phyloP scores from a whole-genome alignment of 2,888 invertebrate species.

The Electrophaes corylata region DNA sequence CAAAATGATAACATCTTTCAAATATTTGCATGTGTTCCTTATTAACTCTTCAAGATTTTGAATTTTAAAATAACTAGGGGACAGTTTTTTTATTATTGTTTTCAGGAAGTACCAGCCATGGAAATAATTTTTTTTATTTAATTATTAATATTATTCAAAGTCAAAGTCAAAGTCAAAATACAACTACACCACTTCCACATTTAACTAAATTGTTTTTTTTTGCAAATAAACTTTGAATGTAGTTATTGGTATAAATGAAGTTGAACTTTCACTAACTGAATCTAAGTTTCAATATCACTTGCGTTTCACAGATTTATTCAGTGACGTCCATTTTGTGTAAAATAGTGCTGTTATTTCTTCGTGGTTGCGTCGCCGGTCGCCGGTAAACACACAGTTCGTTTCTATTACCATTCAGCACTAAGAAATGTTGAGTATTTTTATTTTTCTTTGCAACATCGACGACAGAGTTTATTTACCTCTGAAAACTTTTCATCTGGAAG shows the following conservation, averaged over 20 bases:
- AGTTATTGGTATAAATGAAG: not conserved
- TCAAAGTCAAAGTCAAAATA: too few relatives aligned
- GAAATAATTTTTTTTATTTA: too few relatives aligned
- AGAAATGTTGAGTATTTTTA: slow-evolving; percentile 19
- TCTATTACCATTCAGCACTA: slow-evolving; percentile 35
- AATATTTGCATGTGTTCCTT: not conserved
- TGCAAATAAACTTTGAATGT: too few relatives aligned
- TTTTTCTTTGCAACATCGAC: slow-evolving; percentile 26
- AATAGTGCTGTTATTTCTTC: slow-evolving; percentile 4
- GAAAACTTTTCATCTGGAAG: slow-evolving; percentile 7
- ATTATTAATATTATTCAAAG: too few relatives aligned
- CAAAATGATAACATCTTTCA: not conserved
- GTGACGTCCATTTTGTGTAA: not conserved
- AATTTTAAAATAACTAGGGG: too few relatives aligned
- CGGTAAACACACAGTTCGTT: slow-evolving; percentile 43
- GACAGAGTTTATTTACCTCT: slow-evolving; percentile 4
- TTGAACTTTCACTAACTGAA: not conserved
- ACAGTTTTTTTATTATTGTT: too few relatives aligned
- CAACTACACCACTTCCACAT: too few relatives aligned
- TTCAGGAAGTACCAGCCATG: too few relatives aligned
- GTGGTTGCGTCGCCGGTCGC: slow-evolving; percentile 8
- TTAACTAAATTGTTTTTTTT: too few relatives aligned
- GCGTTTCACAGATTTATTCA: not conserved
- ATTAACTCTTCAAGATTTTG: not conserved
- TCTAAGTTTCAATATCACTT: slow-evolving; percentile 4